Conservation (phyloP, 2,113 vertebrate species). For the Spheniscus mendiculus region DNA sequence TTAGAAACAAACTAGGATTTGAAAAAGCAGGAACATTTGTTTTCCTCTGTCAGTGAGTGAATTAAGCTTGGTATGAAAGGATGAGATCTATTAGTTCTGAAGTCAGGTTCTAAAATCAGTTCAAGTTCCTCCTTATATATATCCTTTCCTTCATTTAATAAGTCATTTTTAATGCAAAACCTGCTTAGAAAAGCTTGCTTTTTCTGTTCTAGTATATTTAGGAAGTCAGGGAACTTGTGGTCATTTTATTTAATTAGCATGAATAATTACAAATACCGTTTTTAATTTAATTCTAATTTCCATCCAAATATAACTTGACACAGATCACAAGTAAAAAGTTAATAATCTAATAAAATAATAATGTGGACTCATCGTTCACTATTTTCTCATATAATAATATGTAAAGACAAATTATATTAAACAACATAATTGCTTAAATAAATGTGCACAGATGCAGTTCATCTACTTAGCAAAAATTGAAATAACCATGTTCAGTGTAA, state of each 20-base stretch:
- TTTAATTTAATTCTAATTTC: conserved; percentile 61
- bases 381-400: conserved; percentile 15
- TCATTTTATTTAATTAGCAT: conserved; percentile 58
- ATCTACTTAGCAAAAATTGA: background rate
- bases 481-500: background rate
- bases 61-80: background rate
- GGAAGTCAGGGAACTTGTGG: conserved; percentile 6
- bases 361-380: conserved; percentile 28
- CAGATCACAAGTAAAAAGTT: conserved; percentile 45
- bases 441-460: background rate
- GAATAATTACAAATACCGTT: conserved; percentile 55
- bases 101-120: background rate
- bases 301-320: conserved; percentile 54
- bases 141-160: background rate
- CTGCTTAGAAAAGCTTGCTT: background rate
- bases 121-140: background rate
- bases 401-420: conserved; percentile 58
- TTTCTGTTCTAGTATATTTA: background rate
- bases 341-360: conserved; percentile 54
- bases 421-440: conserved; percentile 50
- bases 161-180: background rate
- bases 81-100: background rate
- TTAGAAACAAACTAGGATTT: conserved; percentile 24
- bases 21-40: conserved; percentile 25
- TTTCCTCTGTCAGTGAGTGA: conserved; percentile 7